Conservation (phyloP, 2,888 invertebrate genomes). For the Steinernema hermaphroditum region DNA sequence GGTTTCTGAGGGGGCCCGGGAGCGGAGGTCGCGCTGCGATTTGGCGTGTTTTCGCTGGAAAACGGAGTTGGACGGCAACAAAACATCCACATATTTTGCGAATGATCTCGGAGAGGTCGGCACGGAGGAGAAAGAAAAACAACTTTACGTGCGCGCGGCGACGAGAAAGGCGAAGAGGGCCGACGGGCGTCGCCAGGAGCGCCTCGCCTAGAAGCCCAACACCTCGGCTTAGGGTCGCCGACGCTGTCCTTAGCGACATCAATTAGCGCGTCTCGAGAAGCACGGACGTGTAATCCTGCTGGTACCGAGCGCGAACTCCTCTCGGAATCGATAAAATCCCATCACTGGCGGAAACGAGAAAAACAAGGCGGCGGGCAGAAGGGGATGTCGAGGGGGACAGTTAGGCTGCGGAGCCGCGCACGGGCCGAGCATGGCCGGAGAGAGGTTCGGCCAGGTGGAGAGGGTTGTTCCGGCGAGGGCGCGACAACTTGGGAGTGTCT, state of each 20-base stretch:
- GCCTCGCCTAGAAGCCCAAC: not conserved
- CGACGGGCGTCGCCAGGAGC: not conserved
- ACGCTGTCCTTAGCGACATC: not conserved
- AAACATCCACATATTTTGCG: not conserved
- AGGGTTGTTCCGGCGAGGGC: not conserved
- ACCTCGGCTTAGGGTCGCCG: not conserved
- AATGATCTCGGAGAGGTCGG: conserved; percentile 9
- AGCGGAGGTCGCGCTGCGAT: not conserved
- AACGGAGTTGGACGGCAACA: not conserved
- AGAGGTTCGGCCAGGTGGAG: not conserved
- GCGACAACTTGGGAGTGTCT: not conserved
- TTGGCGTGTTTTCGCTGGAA: not conserved
- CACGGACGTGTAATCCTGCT: conserved; percentile 9
- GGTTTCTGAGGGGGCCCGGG: too few species aligned
- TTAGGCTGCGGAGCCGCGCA: too few species aligned
- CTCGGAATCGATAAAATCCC: conserved; percentile 26
- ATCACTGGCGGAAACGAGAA: not conserved
- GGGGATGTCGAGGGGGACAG: not conserved
- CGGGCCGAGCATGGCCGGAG: too few species aligned
- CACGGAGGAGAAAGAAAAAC: conserved; percentile 15
- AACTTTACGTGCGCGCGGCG: conserved; percentile 17
- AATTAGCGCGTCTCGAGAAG: conserved; percentile 1
- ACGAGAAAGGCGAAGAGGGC: not conserved
- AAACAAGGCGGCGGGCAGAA: not conserved
- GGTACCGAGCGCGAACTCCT: conserved; percentile 4